Percentiles rank a stretch among this genome's conserved stretches.
Conservation (phyloP, 2,113 vertebrate genomes). For the Artemisiospiza belli region DNA sequence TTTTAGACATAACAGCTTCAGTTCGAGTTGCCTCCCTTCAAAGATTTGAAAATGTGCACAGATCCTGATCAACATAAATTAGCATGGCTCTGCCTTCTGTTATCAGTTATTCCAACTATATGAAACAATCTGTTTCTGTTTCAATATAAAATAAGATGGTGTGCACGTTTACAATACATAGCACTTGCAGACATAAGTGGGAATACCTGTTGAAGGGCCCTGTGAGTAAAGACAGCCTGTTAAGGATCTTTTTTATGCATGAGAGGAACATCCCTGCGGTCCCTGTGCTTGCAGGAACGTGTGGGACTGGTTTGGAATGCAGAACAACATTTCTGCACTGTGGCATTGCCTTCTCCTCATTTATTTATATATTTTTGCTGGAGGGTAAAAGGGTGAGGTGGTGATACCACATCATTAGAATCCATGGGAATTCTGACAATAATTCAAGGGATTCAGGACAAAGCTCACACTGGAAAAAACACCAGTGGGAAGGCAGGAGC, state of each 20-base stretch:
- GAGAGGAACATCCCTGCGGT: background rate
- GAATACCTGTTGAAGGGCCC: constrained; percentile 56
- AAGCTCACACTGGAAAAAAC: background rate
- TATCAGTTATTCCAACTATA: constrained; percentile 62
- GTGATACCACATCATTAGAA: background rate
- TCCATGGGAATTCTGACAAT: background rate
- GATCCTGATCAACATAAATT: constrained; percentile 66
- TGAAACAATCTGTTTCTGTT: constrained; percentile 67
- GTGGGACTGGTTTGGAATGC: background rate
- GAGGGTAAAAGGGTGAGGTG: background rate
- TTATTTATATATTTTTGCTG: background rate
- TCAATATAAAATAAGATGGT: constrained; percentile 41
- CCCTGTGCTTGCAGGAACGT: background rate
- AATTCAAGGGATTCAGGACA: background rate
- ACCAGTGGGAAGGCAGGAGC: background rate
- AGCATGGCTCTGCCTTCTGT: constrained; percentile 60
- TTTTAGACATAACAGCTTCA: constrained; percentile 42
- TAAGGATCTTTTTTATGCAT: constrained; percentile 27
- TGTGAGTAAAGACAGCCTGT: constrained; percentile 67
- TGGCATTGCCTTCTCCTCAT: background rate
- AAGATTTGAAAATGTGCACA: constrained; percentile 34
- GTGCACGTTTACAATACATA: constrained; percentile 44
- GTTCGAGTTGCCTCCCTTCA: constrained; percentile 36
- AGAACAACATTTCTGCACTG: background rate
- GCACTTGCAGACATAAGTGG: constrained; percentile 30